A percentile compares a stretch with the other conserved stretches of the same genome.
These are phyloP conservation scores for Cryptus viduatorius DNA, from an alignment of 2,888 invertebrate species.

Conservation along the genomic window DNA sequence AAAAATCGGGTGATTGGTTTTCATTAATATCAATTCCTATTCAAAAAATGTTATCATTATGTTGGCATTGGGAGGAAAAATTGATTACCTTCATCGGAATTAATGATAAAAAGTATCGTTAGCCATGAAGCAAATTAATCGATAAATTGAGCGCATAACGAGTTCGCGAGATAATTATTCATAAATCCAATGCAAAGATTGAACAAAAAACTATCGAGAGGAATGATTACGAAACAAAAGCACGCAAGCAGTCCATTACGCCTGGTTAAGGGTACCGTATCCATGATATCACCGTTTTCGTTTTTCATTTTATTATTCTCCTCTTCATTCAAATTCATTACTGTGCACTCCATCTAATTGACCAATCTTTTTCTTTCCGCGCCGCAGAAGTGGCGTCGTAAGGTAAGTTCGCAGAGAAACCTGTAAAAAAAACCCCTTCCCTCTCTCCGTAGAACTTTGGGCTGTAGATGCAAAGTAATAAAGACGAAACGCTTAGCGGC, in stretches of 20 bases:
- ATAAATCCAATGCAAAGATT: slow-evolving; percentile 13
- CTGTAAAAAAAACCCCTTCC: slow-evolving; percentile 19
- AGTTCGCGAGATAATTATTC: slow-evolving; percentile 34
- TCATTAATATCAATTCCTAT: background rate
- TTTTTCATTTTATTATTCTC: slow-evolving; percentile 3
- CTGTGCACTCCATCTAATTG: slow-evolving; percentile 75
- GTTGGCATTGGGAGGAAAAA: slow-evolving; percentile 6
- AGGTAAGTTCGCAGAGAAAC: slow-evolving; percentile 80
- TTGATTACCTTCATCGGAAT: background rate
- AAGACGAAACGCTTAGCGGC: slow-evolving; percentile 37
- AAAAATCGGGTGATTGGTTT: background rate
- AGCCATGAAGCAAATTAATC: background rate
- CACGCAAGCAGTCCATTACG: slow-evolving; percentile 42
- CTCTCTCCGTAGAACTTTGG: slow-evolving; percentile 51
- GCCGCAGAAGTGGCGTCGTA: slow-evolving; percentile 83
- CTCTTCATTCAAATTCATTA: slow-evolving; percentile 37
- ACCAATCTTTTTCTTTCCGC: slow-evolving; percentile 80
- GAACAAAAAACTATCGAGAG: slow-evolving; percentile 15
- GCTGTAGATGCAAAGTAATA: slow-evolving; percentile 7
- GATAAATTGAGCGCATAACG: slow-evolving; percentile 32
- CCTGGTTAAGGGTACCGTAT: slow-evolving; percentile 27
- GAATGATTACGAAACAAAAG: slow-evolving; percentile 8
- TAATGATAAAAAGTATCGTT: slow-evolving; percentile 34
- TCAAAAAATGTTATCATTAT: slow-evolving; percentile 7
- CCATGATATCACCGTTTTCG: slow-evolving; percentile 2